Base-by-base conservation (phyloP, 2,888 invertebrate genomes). In the Stegana nigrithorax region DNA sequence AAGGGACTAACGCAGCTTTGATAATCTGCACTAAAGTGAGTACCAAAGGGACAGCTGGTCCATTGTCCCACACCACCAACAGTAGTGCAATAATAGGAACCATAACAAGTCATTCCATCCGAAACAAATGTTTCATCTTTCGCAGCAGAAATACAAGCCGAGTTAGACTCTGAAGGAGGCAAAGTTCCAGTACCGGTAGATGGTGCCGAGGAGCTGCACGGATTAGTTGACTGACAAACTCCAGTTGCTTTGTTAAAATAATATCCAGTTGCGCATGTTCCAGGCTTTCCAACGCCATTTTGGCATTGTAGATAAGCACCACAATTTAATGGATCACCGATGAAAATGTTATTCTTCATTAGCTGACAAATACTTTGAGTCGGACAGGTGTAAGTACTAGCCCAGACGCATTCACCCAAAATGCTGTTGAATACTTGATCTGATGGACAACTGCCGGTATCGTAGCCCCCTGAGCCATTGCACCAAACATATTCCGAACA, bases 401-500 rank as follows among this genome's bases (percentile, higher is more conserved):
- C 63, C 68, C 71, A 81, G 0, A 69, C 66, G 39, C 83, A 83
- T 3, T 29, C 19, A 1, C 26, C 17, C 1, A 27, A 56, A 21
- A 10, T 59, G 5, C 75, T 69, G 25, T 72, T 44, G 42, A 60
- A 70, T 6, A 57, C 51, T 50, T 75, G 77, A 4, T 59, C 50
- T 0, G 0, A 0, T 0, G 74, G 75, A 29, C 84, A 83, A 0
- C 0, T 0, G 0, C 3, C 1, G 5, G 59, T 14, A 0, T 0
- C 0, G 1, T 51, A 4, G 0, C 2, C 21, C 1, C 67, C 71
- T 3, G 65, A 12, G 29, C 82, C 78, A n/a, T 25, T 44, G 57
- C 83, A 83, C 44, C 73, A 77, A 14, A 64, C 70, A 59, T 78
- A 84, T 36, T 63, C n/a, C 2, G 44, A 65, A 57, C 84, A 83